phyloP scores from a whole-genome alignment of 2,113 vertebrate species.

The Perca flavescens region DNA sequence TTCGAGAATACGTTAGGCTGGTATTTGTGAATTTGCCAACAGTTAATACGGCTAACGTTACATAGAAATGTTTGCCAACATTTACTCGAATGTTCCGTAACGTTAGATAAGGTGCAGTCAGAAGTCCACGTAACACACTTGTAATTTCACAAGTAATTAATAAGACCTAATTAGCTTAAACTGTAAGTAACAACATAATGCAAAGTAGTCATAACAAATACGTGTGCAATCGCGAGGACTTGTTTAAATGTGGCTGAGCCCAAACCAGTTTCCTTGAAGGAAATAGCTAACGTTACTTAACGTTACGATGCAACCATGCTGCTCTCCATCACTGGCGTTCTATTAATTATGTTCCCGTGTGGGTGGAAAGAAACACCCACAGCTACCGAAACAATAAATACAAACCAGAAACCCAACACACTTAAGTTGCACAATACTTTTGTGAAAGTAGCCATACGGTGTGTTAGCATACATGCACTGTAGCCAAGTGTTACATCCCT shows the following conservation, averaged over 20 bases:
- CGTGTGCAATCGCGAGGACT: not conserved
- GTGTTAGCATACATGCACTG: not conserved
- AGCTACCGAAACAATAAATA: not conserved
- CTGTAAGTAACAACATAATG: not conserved
- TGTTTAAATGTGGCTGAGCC: not conserved
- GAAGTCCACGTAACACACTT: no score
- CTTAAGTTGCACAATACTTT: not conserved
- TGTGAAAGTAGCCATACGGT: not conserved
- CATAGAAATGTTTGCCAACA: no score
- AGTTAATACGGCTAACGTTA: no score
- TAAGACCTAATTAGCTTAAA: not conserved
- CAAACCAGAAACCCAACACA: not conserved
- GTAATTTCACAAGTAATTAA: no score
- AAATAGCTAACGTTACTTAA: not conserved
- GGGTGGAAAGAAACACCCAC: not conserved
- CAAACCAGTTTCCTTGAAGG: not conserved
- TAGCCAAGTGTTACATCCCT: not conserved
- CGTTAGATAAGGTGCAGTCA: no score
- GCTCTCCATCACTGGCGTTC: slow-evolving; percentile 7
- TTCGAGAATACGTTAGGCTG: no score
- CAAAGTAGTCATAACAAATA: not conserved
- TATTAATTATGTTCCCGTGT: not conserved
- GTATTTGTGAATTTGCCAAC: no score
- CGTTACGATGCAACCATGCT: not conserved
- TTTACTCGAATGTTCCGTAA: no score